These are phyloP conservation scores for Flexamia atlantica DNA, from an alignment of 2,888 invertebrate species.

Conservation along the genomic window DNA sequence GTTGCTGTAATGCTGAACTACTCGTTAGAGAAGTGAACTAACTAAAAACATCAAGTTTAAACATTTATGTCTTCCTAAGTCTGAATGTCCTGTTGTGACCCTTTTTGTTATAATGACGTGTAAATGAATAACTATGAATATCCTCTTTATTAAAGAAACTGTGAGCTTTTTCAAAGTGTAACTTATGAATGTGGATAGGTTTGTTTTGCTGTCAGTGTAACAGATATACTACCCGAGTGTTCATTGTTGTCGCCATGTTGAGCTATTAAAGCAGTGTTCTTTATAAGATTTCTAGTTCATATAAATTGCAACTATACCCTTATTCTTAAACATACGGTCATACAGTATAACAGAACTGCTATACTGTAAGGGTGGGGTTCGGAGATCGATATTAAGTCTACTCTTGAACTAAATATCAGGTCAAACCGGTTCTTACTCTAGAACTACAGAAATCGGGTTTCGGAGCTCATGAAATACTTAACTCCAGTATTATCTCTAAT, in stretches of 20 bases:
- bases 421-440: too few relatives aligned
- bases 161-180: constrained; percentile 35
- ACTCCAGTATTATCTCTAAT: too few relatives aligned
- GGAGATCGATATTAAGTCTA: too few relatives aligned
- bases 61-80: constrained; percentile 1
- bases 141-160: not conserved
- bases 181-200: constrained; percentile 10
- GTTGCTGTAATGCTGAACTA: too few relatives aligned
- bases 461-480: too few relatives aligned
- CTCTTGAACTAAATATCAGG: too few relatives aligned
- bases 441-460: too few relatives aligned
- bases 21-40: not conserved
- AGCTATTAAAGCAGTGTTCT: constrained; percentile 43
- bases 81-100: constrained; percentile 9
- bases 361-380: too few relatives aligned
- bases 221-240: constrained; percentile 13
- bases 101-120: not conserved
- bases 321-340: too few relatives aligned
- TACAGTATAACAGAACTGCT: too few relatives aligned
- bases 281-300: not conserved
- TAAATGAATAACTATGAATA: not conserved
- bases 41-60: not conserved
- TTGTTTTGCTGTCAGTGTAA: constrained; percentile 28
- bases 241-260: constrained; percentile 30
- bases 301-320: too few relatives aligned